Evolutionary conservation across 2,888 invertebrate species (phyloP), one percentile per base, ranked within the genome.

Genomic region (Cantharis nigra): DNA sequence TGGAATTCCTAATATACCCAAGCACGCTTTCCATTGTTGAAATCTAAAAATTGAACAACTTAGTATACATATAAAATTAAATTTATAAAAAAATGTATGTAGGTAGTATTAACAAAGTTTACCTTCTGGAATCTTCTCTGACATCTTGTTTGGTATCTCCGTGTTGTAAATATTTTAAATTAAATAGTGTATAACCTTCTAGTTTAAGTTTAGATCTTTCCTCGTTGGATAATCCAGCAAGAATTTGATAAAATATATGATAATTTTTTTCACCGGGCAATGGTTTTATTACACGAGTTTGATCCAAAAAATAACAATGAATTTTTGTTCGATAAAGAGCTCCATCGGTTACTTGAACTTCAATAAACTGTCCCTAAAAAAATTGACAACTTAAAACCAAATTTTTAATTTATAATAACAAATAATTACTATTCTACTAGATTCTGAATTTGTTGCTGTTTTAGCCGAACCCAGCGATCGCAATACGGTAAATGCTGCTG

Each of bases 241-340:
- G 89, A 93, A 98, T 94, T 90, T 98, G 97, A 90, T 98, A 98
- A 90, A 98, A 98, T 85, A 98, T 97, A 88, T 98, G 97, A 89
- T 97, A 98, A 90, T 98, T 98, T 87, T 97, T 96, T 89, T 98
- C 98, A 85, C 94, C 94, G 14, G 94, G 92, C 83, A 96, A 90
- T 20, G 96, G 96, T 62, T 94, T 92, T 82, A 97, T 96, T 73
- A 98, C 97, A 79, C 98, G 92, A 71, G 96, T 96, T 90, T 98
- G 96, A 88, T 98, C 98, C 86, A 98, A 91, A 89, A 98, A 97
- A 89, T 97, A 97, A 89, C 97, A 97, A 89, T 98, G 97, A 85
- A 98, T 97, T 91, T 97, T 98, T 63, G 98, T 97, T 86, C 97
- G 93, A 89, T 97, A 97, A 74, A 98, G 91, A 72, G 97, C 97